Evolutionary conservation across 2,113 vertebrate genomes (phyloP).

Genomic region (Paracanthobrama guichenoti): DNA sequence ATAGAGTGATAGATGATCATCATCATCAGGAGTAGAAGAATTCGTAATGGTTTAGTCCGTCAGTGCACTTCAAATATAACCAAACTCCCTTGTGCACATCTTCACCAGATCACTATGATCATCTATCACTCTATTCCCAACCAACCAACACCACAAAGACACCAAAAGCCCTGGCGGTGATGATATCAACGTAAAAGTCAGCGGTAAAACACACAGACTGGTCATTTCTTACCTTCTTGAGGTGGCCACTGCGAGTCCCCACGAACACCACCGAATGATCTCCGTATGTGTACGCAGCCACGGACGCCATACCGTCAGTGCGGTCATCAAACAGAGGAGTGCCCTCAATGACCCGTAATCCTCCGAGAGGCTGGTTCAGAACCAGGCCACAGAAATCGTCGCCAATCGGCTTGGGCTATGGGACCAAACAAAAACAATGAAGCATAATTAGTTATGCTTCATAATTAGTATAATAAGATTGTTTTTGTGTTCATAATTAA

Average conservation of each 20-base stretch:
- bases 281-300: conserved; percentile 85
- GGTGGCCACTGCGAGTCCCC: conserved; percentile 82
- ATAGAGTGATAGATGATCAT: not conserved
- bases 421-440: not conserved
- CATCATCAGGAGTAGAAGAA: not conserved
- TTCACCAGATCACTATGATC: not conserved
- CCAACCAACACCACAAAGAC: not conserved
- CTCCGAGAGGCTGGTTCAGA: conserved; percentile 89
- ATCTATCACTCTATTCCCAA: not conserved
- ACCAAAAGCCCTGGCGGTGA: not conserved
- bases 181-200: not conserved
- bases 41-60: not conserved
- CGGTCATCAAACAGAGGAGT: conserved; percentile 83
- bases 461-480: too few relatives aligned
- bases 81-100: not conserved
- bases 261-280: conserved; percentile 88
- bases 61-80: not conserved
- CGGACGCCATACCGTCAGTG: conserved; percentile 84
- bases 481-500: not conserved
- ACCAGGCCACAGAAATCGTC: conserved; percentile 89
- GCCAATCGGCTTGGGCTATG: conserved; percentile 88
- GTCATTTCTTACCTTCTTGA: conserved; percentile 83
- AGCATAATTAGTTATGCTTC: not conserved
- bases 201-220: not conserved
- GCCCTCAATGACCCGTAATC: conserved; percentile 85